phyloP scores from a whole-genome alignment of 2,888 invertebrate species.

The Scaeva pyrastri region DNA sequence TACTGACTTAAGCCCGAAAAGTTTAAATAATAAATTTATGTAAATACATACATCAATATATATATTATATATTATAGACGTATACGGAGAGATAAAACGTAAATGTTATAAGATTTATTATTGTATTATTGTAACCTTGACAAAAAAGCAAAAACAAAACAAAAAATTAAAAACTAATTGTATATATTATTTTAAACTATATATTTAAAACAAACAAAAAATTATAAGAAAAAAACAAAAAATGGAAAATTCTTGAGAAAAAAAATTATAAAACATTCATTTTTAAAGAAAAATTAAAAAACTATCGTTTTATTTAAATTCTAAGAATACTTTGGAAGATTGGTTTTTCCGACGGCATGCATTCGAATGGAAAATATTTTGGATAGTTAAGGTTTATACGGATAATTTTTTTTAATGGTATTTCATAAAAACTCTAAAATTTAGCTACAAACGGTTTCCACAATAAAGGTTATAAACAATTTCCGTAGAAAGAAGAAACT shows the following conservation, averaged over 20 bases:
- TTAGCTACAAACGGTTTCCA: too few species aligned
- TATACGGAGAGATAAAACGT: conserved; percentile 67
- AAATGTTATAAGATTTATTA: conserved; percentile 54
- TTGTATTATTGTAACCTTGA: conserved; percentile 71
- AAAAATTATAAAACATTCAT: conserved; percentile 66
- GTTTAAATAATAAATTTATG: conserved; percentile 68
- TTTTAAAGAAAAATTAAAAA: conserved; percentile 70
- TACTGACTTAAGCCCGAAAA: conserved; percentile 65
- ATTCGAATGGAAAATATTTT: background rate
- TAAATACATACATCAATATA: conserved; percentile 75
- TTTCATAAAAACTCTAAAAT: too few species aligned
- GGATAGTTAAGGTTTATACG: background rate
- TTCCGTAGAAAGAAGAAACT: too few species aligned
- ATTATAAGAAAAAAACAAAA: conserved; percentile 35
- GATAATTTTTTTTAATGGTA: too few species aligned
- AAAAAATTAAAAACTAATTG: conserved; percentile 48
- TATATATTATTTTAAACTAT: conserved; percentile 69
- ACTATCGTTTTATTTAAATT: conserved; percentile 42
- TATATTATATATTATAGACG: conserved; percentile 74
- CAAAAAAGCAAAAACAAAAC: conserved; percentile 11
- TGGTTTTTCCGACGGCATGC: background rate
- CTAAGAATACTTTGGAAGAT: background rate
- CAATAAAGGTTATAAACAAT: too few species aligned
- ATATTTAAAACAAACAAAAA: conserved; percentile 58
- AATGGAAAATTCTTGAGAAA: conserved; percentile 55